Conservation (phyloP, 37 sponge, comb jelly and placozoan species). For the Agelas oroides region DNA sequence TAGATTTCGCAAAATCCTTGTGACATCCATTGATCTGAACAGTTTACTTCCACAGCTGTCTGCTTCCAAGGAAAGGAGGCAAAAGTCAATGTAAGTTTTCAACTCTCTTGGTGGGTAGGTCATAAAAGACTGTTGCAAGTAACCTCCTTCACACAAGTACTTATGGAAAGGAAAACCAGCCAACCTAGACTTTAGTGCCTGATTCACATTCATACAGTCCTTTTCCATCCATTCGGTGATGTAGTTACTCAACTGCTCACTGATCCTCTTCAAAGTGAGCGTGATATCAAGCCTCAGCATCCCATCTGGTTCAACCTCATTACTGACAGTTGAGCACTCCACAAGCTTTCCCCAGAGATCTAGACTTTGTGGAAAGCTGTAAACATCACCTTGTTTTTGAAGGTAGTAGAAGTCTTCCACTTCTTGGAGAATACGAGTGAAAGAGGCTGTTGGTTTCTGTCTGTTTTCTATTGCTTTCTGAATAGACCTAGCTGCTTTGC, state of each 20-base stretch:
- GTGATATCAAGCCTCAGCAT: constrained; percentile 6
- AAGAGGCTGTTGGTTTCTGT: neutral
- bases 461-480: no score
- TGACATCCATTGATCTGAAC: constrained; percentile 1
- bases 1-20: neutral
- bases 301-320: constrained; percentile 13
- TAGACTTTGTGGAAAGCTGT: no score
- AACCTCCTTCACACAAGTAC: neutral
- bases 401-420: constrained; percentile 19
- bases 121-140: neutral
- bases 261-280: neutral
- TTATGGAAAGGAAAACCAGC: neutral
- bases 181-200: neutral
- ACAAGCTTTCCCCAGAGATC: constrained; percentile 2
- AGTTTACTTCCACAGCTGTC: neutral
- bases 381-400: neutral
- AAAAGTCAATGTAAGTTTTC: neutral
- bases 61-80: neutral
- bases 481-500: neutral
- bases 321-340: neutral
- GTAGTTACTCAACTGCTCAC: neutral
- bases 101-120: neutral
- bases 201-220: neutral
- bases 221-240: neutral
- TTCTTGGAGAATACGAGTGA: neutral